phyloP scores from a whole-genome alignment of 2,113 vertebrate genomes.

The Urocynchramus pylzowi region DNA sequence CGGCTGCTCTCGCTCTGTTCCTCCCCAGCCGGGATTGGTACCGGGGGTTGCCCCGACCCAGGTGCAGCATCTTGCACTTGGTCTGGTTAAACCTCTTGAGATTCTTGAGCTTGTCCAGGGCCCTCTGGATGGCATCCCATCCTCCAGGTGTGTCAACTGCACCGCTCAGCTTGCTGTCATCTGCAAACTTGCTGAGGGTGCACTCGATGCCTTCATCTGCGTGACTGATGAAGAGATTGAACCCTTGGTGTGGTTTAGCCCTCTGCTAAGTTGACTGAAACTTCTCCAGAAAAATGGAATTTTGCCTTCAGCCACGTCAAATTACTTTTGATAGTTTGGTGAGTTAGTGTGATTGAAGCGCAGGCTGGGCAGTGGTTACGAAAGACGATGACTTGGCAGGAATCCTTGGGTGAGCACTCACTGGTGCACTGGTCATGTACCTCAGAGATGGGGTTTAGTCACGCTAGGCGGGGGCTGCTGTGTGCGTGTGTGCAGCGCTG shows the following conservation, averaged over 20 bases:
- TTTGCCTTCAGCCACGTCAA: neutral
- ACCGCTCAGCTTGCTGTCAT: neutral
- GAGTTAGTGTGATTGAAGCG: conserved; percentile 10
- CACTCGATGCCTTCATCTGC: rapidly evolving
- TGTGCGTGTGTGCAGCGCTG: neutral
- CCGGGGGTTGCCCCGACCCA: rapidly evolving
- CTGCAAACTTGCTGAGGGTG: neutral
- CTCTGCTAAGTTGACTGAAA: neutral
- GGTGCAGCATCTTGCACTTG: neutral
- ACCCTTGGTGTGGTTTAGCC: neutral
- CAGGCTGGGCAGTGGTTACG: conserved; percentile 12
- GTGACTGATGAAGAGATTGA: neutral
- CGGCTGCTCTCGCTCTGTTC: neutral
- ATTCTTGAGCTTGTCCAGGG: neutral
- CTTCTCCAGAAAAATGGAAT: neutral
- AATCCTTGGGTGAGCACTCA: neutral
- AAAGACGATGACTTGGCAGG: neutral
- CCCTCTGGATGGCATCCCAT: neutral
- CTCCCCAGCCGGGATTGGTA: neutral
- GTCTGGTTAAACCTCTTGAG: neutral
- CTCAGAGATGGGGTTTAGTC: neutral
- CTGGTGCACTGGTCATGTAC: neutral
- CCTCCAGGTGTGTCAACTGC: neutral
- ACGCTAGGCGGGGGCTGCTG: neutral
- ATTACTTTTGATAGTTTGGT: neutral